These are phyloP conservation scores for Neopipo cinnamomea DNA, from an alignment of 2,113 vertebrate genomes.

Conservation along the genomic window DNA sequence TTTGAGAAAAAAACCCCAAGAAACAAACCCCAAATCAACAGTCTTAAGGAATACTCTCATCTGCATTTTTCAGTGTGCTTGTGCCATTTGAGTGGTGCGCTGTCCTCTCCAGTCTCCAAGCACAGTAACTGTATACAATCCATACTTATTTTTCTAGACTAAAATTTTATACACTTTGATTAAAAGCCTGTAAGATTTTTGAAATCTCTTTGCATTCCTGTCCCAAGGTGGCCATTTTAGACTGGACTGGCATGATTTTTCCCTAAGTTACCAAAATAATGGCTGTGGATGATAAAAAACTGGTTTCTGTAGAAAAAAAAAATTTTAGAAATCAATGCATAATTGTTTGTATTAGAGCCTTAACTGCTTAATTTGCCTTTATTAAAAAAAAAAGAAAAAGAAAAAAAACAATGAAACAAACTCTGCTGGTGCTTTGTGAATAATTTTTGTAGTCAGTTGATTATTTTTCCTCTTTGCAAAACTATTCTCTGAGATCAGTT, in stretches of 20 bases:
- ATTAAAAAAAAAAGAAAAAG: constrained; percentile 26
- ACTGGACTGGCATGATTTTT: background rate
- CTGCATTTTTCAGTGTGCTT: constrained; percentile 39
- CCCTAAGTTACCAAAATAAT: background rate
- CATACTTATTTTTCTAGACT: constrained; percentile 78
- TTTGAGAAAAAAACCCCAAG: background rate
- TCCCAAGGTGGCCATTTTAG: background rate
- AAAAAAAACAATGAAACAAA: background rate
- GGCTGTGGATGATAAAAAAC: background rate
- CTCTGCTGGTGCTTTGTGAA: constrained; percentile 42
- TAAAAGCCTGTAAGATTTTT: constrained; percentile 46
- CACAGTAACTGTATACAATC: constrained; percentile 72
- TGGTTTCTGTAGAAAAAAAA: background rate
- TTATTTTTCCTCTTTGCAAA: background rate
- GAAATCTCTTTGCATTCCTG: constrained; percentile 23
- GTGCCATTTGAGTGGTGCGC: constrained; percentile 22
- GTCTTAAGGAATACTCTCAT: constrained; percentile 3
- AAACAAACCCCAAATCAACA: background rate
- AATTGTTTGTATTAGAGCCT: constrained; percentile 42
- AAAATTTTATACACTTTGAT: constrained; percentile 72
- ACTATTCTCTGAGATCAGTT: background rate
- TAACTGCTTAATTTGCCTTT: constrained; percentile 58
- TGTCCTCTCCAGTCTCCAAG: constrained; percentile 47
- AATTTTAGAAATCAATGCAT: constrained; percentile 28
- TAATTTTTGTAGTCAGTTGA: constrained; percentile 46